These are phyloP conservation scores for Hypotaenidia philippensis DNA, from an alignment of 2,797 vertebrate genomes.

Conservation along the genomic window DNA sequence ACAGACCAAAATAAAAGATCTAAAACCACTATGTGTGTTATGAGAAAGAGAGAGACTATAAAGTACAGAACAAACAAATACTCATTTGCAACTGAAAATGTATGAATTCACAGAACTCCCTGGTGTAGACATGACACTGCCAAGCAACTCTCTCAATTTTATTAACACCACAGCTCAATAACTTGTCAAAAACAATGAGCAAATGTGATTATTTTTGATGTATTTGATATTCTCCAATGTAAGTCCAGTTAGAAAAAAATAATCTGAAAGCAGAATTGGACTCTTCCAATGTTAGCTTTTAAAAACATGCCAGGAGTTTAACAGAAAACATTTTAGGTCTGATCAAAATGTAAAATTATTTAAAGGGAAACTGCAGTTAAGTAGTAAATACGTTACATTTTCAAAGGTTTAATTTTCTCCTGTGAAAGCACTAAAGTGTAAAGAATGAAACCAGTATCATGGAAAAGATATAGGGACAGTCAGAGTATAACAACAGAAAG, in stretches of 20 bases:
- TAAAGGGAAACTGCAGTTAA: neutral
- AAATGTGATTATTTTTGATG: constrained; percentile 46
- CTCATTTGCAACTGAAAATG: constrained; percentile 66
- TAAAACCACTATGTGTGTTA: neutral
- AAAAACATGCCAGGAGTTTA: constrained; percentile 4
- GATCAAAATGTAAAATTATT: constrained; percentile 16
- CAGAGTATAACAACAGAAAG: neutral
- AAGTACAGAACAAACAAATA: constrained; percentile 55
- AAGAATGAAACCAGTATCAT: neutral
- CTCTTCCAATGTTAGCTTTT: neutral
- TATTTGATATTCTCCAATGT: constrained; percentile 19
- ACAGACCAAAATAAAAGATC: constrained; percentile 40
- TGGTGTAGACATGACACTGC: constrained; percentile 41
- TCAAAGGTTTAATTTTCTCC: constrained; percentile 11
- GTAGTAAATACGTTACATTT: neutral
- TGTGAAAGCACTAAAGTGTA: neutral
- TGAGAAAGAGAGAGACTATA: neutral
- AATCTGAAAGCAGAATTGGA: neutral
- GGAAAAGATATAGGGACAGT: neutral
- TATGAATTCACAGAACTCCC: constrained; percentile 63
- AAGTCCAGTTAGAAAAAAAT: constrained; percentile 33
- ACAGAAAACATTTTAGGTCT: neutral
- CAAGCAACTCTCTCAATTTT: constrained; percentile 60
- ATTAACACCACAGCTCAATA: constrained; percentile 70
- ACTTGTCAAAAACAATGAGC: constrained; percentile 63